Base-by-base conservation (phyloP, 2,888 invertebrate genomes). In the Rhodophaea formosa region DNA sequence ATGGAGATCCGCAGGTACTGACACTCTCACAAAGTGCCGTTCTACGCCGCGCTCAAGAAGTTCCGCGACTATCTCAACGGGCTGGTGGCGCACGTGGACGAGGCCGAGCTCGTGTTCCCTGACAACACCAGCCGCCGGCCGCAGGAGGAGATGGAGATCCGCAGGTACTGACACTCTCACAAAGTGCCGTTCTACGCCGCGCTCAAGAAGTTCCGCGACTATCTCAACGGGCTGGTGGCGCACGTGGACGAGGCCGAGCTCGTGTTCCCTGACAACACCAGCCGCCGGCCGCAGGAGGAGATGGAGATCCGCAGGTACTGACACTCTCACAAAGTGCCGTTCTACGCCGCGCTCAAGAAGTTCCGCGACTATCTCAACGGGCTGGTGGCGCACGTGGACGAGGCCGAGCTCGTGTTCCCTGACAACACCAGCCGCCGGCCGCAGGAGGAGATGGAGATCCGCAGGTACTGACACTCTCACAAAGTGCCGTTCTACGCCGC, bases 61-160 rank as follows among this genome's bases (percentile, higher is more conserved):
- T 97, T 98, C 88, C 94, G 98, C 56, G 99, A 99, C 91, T 97
- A 96, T 89, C 92, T 98, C 58, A 97, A 97, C 85, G 98, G 98
- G 2, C 92, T 96, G 55, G 93, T 97, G 75, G 91, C 96, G 53
- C 95, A 96, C 79, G 93, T 97, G 63, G 97, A 97, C 78, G 97
- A 97, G 75, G 93, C 94, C 55, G 97, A 97, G 91, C 95, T 97
- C 75, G 95, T 97, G 57, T 97, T 97, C 86, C 95, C 92, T 56
- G 86, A 92, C 86, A 89, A 77, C 82, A 89, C 88, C 59, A 68
- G 77, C 63, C 84, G 91, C 65, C 79, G 92, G 29, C 90, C 91
- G 68, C 90, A 91, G 75, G 91, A 92, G 81, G 91, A 92, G 82
- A 86, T 90, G 84, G 91, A 92, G 83, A 91, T 91, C 60, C 88